Percentiles rank a stretch among this genome's conserved stretches.
Evolutionary conservation across 1,140 invertebrate genomes (phyloP).

Genomic region (Drosophila virilis): DNA sequence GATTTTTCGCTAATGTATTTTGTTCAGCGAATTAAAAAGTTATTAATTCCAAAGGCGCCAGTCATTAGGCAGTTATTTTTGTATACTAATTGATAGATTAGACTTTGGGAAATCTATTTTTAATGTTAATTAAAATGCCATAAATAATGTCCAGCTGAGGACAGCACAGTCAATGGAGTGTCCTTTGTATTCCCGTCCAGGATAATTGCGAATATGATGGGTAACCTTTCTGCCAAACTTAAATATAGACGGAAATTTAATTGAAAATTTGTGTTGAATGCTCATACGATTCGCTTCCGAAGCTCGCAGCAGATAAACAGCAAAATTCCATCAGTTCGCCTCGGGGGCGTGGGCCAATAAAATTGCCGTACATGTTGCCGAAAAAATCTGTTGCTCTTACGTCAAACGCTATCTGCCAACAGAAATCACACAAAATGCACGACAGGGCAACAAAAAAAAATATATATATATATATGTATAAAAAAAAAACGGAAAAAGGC

Average conservation of each 20-base stretch:
- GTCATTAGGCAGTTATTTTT: not conserved
- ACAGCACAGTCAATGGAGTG: not conserved
- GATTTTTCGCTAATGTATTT: not conserved
- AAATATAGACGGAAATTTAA: constrained; percentile 28
- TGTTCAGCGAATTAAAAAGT: not conserved
- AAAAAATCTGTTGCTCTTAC: constrained; percentile 78
- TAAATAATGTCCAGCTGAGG: not conserved
- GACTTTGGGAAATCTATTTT: not conserved
- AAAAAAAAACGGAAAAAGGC: constrained; percentile 21
- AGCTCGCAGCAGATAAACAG: constrained; percentile 51
- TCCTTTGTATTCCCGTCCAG: not conserved
- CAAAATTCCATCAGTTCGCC: constrained; percentile 45
- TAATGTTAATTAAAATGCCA: not conserved
- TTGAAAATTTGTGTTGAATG: constrained; percentile 36
- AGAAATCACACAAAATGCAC: constrained; percentile 67
- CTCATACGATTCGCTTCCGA: constrained; percentile 20
- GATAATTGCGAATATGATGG: not conserved
- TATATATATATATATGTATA: too few relatives aligned
- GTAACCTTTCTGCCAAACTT: not conserved
- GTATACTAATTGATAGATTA: not conserved
- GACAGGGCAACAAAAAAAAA: constrained; percentile 21
- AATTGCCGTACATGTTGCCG: constrained; percentile 59
- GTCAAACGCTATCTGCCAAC: constrained; percentile 69
- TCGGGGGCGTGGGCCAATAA: constrained; percentile 58
- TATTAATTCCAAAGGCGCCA: not conserved